Evolutionary conservation across 2,113 vertebrate genomes (phyloP), one percentile per base, ranked within the genome.

Genomic region (Lepidiolamprologus cunningtoni): DNA sequence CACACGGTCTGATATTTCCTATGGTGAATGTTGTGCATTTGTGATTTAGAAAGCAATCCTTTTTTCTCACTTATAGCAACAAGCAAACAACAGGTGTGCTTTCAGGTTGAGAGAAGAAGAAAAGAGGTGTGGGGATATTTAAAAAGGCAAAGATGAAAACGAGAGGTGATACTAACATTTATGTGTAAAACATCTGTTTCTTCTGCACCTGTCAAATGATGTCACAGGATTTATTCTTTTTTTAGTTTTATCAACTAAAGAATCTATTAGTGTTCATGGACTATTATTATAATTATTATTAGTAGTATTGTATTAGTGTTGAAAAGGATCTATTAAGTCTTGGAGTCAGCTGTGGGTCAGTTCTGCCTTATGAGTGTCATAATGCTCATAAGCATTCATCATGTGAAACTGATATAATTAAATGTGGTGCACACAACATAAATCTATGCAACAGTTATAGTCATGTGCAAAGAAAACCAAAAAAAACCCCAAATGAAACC

Each of bases 401-500:
- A 68, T 68, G 19, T n/a, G 19, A 40, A 68, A 68, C 7, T 42
- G n/a, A 71, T 6, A 71, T 71, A 42, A 71, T 71, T 42, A 71
- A 71, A 71, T 23, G 35, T 6, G n/a, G 12, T 71, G 37, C 21
- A 21, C 66, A 71, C n/a, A 71, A 23, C n/a, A 71, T 23, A 42
- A 71, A 71, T 23, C 66, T 71, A 23, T 45, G 40, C 37, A 73
- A 73, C 21, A 21, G 33, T 19, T 21, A 68, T 8, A 42, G 37
- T 42, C 21, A 42, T 73, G 8, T 26, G 37, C 10, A 21, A 73
- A 7, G 13, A 73, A 26, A 73, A 9, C 58, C 3, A 37, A 37
- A 68, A 63, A 35, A n/a, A 6, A 0, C 0, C 12, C 5, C 8
- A 23, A 73, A 26, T 26, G 1, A 26, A 73, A 45, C 3, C 3